Percentiles rank a stretch among this genome's conserved stretches.
These are phyloP conservation scores for Apostichopus californicus DNA, from an alignment of 35 echinoderm and acorn worm species.

Conservation along the genomic window DNA sequence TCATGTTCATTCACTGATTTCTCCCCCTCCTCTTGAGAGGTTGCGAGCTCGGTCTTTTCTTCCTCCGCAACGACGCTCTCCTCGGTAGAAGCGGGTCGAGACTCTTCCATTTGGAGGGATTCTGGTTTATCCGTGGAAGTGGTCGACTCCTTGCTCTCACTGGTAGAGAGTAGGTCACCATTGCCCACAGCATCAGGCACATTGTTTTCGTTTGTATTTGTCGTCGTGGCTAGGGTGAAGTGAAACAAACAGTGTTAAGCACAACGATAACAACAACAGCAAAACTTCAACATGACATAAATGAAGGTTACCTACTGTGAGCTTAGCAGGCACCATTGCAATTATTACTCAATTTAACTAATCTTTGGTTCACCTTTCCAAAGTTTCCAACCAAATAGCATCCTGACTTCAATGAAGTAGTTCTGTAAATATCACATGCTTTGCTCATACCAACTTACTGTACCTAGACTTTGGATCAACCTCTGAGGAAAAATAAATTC, in stretches of 20 bases:
- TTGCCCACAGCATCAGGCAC: slow-evolving; percentile 27
- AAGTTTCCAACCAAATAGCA: too few relatives aligned
- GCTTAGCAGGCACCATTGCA: too few relatives aligned
- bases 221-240: neutral
- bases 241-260: neutral
- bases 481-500: too few relatives aligned
- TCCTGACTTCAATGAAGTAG: too few relatives aligned
- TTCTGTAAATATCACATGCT: too few relatives aligned
- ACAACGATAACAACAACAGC: too few relatives aligned
- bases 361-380: too few relatives aligned
- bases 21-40: neutral
- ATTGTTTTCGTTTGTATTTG: neutral
- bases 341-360: too few relatives aligned
- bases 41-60: neutral
- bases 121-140: slow-evolving; percentile 8
- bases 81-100: neutral
- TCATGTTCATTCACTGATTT: neutral
- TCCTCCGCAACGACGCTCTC: neutral
- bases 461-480: too few relatives aligned
- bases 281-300: too few relatives aligned
- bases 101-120: neutral
- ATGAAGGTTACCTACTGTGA: too few relatives aligned
- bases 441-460: too few relatives aligned
- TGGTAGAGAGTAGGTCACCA: slow-evolving; percentile 22
- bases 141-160: slow-evolving; percentile 4